These are phyloP conservation scores for Habropoda laboriosa DNA, from an alignment of 1,140 invertebrate species.

Conservation along the genomic window DNA sequence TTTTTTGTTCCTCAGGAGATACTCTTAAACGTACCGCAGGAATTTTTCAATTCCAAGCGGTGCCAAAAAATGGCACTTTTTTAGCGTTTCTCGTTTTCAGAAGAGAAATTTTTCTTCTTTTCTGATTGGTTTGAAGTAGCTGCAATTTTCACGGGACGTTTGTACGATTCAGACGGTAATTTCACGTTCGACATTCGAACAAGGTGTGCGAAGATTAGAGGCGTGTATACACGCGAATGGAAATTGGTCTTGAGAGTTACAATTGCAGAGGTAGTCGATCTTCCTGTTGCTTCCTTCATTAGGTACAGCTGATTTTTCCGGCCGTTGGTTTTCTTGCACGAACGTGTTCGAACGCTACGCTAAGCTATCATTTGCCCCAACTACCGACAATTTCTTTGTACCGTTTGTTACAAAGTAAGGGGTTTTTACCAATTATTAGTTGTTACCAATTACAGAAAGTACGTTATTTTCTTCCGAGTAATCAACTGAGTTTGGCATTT, in stretches of 20 bases:
- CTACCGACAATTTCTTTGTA: neutral
- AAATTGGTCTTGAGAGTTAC: conserved; percentile 18
- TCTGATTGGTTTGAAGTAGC: too few relatives aligned
- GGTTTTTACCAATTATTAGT: too few relatives aligned
- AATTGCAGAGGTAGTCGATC: conserved; percentile 10
- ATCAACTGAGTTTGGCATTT: too few relatives aligned
- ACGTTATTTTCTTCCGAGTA: neutral
- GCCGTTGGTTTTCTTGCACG: conserved; percentile 1
- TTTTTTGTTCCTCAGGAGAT: too few relatives aligned
- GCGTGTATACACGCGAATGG: neutral
- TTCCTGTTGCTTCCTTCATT: conserved; percentile 8
- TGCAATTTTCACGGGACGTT: conserved; percentile 11
- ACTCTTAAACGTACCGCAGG: too few relatives aligned
- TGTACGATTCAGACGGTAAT: conserved; percentile 1
- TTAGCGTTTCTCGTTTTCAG: too few relatives aligned
- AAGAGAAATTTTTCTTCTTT: neutral
- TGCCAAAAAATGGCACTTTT: too few relatives aligned
- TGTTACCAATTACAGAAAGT: neutral
- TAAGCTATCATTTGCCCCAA: neutral
- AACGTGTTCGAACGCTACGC: neutral
- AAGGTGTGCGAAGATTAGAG: neutral
- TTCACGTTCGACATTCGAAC: neutral
- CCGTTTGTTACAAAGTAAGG: neutral
- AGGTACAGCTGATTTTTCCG: neutral
- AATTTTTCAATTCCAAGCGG: too few relatives aligned